These are phyloP conservation scores for Baryphthengus martii DNA, from an alignment of 2,113 vertebrate genomes.

Conservation along the genomic window DNA sequence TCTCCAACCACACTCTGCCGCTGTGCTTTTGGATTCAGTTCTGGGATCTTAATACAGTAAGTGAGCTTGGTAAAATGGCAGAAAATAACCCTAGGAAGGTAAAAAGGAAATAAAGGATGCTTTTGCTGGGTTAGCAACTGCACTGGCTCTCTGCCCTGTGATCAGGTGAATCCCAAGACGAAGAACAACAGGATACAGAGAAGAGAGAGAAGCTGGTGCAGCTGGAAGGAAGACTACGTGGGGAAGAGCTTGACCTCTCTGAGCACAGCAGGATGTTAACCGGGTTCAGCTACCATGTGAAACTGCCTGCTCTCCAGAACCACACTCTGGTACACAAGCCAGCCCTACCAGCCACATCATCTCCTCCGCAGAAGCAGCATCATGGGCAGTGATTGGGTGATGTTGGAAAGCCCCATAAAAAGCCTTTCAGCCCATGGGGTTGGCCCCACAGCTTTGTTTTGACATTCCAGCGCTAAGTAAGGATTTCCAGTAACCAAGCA, in stretches of 20 bases:
- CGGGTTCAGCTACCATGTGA: neutral
- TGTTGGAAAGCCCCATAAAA: neutral
- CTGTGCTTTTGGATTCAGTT: neutral
- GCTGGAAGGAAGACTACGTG: neutral
- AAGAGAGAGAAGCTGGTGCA: neutral
- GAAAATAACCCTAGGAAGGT: neutral
- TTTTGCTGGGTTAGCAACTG: neutral
- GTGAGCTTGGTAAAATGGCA: neutral
- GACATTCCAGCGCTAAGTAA: neutral
- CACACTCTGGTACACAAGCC: neutral
- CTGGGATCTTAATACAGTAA: neutral
- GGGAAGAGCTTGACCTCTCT: neutral
- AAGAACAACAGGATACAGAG: neutral
- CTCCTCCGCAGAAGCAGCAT: neutral
- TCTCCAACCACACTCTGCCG: neutral
- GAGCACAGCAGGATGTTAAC: neutral
- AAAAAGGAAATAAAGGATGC: neutral
- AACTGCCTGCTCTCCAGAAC: neutral
- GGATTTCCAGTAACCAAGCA: neutral
- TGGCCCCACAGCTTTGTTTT: neutral
- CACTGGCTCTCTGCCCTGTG: neutral
- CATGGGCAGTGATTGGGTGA: fast-evolving
- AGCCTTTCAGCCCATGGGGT: neutral
- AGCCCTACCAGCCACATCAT: neutral
- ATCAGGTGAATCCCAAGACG: neutral